A percentile compares a stretch with the other conserved stretches of the same genome.
Conservation (phyloP, 2,888 invertebrate genomes). For the Erpobdella octoculata region DNA sequence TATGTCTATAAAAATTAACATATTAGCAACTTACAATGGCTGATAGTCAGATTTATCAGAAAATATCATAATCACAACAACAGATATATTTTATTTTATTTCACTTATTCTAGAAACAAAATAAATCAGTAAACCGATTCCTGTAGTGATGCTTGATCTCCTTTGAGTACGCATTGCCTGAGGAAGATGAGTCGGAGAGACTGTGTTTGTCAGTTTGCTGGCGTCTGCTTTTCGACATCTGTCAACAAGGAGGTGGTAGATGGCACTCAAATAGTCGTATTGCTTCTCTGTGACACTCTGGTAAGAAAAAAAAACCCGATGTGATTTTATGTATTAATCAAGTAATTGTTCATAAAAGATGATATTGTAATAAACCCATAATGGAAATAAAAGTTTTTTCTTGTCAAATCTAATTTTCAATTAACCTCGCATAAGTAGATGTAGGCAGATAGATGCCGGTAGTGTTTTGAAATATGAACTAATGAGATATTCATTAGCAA, state of each 20-base stretch:
- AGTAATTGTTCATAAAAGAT: too few relatives aligned
- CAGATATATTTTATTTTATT: background rate
- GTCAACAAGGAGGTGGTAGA: slow-evolving; percentile 81
- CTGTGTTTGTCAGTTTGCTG: slow-evolving; percentile 33
- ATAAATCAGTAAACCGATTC: slow-evolving; percentile 46
- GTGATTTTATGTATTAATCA: too few relatives aligned
- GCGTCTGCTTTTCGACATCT: slow-evolving; percentile 39
- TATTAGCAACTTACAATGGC: background rate
- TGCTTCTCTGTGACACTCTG: slow-evolving; percentile 74
- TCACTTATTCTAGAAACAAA: too few relatives aligned
- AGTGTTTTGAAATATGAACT: too few relatives aligned
- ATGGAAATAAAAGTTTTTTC: too few relatives aligned
- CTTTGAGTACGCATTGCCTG: slow-evolving; percentile 51
- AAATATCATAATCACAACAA: background rate
- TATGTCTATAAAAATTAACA: background rate
- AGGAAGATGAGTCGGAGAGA: slow-evolving; percentile 41
- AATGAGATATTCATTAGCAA: too few relatives aligned
- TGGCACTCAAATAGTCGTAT: slow-evolving; percentile 87
- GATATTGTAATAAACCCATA: too few relatives aligned
- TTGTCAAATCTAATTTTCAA: too few relatives aligned
- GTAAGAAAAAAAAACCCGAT: too few relatives aligned
- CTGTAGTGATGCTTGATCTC: slow-evolving; percentile 55
- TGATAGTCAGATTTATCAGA: slow-evolving; percentile 26
- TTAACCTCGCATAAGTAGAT: too few relatives aligned
- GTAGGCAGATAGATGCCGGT: too few relatives aligned